These are phyloP conservation scores for Nasalis larvatus DNA, from an alignment of 2,113 vertebrate genomes.

Conservation along the genomic window DNA sequence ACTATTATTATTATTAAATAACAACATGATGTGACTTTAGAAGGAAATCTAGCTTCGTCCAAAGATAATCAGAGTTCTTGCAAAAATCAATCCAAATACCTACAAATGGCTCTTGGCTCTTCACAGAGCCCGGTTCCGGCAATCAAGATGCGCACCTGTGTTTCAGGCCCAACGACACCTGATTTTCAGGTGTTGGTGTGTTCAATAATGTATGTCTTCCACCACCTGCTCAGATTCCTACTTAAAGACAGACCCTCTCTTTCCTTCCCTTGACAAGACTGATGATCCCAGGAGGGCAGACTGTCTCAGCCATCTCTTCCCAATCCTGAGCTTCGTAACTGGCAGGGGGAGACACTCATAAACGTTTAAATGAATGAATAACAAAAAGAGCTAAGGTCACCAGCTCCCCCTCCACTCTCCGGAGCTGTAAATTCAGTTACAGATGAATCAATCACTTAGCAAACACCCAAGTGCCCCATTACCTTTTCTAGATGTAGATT, in stretches of 20 bases:
- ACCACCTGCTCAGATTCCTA: not conserved
- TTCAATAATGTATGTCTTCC: not conserved
- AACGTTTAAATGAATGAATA: too few species aligned
- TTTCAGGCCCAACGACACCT: not conserved
- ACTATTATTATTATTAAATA: fast-evolving
- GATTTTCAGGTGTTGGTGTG: not conserved
- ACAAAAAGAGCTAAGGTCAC: fast-evolving
- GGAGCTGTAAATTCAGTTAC: fast-evolving
- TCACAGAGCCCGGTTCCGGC: not conserved
- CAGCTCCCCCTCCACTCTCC: fast-evolving
- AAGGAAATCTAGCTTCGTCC: not conserved
- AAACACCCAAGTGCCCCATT: not conserved
- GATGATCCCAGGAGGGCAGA: not conserved
- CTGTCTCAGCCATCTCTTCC: not conserved
- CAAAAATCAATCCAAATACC: not conserved
- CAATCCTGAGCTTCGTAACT: fast-evolving
- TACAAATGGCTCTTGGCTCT: not conserved
- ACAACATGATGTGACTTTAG: fast-evolving
- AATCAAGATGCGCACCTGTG: not conserved
- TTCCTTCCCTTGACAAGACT: not conserved
- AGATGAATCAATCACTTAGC: fast-evolving
- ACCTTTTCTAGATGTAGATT: slow-evolving; percentile 98
- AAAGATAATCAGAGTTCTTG: not conserved
- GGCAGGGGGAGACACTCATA: fast-evolving
- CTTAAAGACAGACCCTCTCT: not conserved